These are phyloP conservation scores for Eupsittula cactorum DNA, from an alignment of 2,113 vertebrate genomes.

Conservation along the genomic window DNA sequence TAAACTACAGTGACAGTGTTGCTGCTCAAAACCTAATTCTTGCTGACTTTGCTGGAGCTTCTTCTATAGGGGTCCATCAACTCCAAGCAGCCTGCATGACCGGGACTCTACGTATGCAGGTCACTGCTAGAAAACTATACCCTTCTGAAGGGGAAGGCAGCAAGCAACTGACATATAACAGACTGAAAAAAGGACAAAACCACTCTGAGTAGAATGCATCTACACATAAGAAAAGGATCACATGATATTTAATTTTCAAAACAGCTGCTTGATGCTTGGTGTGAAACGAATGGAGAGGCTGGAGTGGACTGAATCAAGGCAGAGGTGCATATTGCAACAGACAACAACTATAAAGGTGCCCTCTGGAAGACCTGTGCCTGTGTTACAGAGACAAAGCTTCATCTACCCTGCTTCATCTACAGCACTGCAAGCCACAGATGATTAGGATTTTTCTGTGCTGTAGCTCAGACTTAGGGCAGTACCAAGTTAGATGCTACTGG, in stretches of 20 bases:
- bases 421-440: neutral
- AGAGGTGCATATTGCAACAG: neutral
- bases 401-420: neutral
- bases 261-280: neutral
- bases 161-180: neutral
- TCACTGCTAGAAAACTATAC: neutral
- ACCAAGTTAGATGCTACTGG: neutral
- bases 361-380: neutral
- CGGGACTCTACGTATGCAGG: rapidly evolving
- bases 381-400: neutral
- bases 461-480: neutral
- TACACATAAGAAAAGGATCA: neutral
- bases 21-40: neutral
- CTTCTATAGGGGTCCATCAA: neutral
- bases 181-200: neutral
- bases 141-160: neutral
- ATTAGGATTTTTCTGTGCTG: neutral
- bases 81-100: neutral
- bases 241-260: neutral
- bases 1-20: neutral
- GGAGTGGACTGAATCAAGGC: neutral
- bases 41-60: neutral
- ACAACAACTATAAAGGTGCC: neutral
- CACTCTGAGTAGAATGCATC: neutral
- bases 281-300: neutral